Evolutionary conservation across 2,113 vertebrate genomes (phyloP).

Genomic region (Pheucticus melanocephalus): DNA sequence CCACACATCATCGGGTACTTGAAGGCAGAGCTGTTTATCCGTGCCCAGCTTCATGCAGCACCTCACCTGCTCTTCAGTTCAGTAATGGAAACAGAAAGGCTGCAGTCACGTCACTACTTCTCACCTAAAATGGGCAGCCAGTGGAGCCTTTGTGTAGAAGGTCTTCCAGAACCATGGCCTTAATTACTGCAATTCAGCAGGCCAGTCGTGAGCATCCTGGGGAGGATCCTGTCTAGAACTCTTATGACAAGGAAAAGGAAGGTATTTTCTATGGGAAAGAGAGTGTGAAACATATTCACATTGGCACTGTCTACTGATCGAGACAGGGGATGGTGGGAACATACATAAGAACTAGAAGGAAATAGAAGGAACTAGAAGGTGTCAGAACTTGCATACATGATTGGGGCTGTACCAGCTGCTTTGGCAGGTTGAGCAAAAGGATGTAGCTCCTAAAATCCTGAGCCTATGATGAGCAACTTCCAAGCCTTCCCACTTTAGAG

Average conservation of each 20-base stretch:
- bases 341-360: neutral
- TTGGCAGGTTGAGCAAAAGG: neutral
- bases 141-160: neutral
- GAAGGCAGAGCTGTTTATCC: neutral
- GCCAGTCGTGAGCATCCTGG: neutral
- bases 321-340: neutral
- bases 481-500: neutral
- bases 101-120: neutral
- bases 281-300: neutral
- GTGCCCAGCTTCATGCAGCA: neutral
- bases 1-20: rapidly evolving
- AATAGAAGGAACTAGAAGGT: neutral
- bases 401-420: neutral
- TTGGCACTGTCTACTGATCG: neutral
- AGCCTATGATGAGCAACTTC: neutral
- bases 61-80: neutral
- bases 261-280: neutral
- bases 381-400: neutral
- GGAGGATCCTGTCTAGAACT: neutral
- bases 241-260: neutral
- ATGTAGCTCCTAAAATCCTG: neutral
- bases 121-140: rapidly evolving
- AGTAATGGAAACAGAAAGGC: neutral
- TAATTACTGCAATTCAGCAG: neutral
- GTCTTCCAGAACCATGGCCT: neutral